phyloP scores from a whole-genome alignment of 2,797 vertebrate species.

The Muraenolepis orangiensis region DNA sequence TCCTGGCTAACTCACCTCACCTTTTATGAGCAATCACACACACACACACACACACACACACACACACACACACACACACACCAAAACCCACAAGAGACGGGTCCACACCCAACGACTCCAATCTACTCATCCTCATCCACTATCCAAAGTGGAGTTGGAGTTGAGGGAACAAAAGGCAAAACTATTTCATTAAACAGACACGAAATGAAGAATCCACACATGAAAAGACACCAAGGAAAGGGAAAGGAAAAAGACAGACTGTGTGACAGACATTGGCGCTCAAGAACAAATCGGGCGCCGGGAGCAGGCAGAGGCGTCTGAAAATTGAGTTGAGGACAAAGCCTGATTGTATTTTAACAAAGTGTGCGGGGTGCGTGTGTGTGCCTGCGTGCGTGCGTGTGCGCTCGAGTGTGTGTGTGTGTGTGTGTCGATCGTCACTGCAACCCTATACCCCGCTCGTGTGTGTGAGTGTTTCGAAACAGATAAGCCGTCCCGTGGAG shows the following conservation, averaged over 20 bases:
- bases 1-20: background rate
- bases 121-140: background rate
- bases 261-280: background rate
- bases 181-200: background rate
- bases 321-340: slow-evolving; percentile 11
- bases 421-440: too few relatives aligned
- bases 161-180: background rate
- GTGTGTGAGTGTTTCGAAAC: background rate
- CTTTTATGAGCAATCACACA: background rate
- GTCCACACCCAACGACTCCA: background rate
- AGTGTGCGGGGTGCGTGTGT: background rate
- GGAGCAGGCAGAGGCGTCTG: slow-evolving; percentile 1
- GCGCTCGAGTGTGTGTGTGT: background rate
- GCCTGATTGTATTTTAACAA: background rate
- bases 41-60: background rate
- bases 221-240: background rate
- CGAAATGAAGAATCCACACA: background rate
- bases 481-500: background rate
- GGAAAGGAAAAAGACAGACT: background rate
- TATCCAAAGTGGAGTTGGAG: background rate
- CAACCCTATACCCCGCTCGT: too few relatives aligned
- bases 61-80: background rate
- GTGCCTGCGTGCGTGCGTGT: background rate
- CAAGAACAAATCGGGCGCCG: background rate
- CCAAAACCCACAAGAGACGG: background rate